Base-by-base conservation (phyloP, 2,797 vertebrate species). In the Hypotaenidia philippensis region DNA sequence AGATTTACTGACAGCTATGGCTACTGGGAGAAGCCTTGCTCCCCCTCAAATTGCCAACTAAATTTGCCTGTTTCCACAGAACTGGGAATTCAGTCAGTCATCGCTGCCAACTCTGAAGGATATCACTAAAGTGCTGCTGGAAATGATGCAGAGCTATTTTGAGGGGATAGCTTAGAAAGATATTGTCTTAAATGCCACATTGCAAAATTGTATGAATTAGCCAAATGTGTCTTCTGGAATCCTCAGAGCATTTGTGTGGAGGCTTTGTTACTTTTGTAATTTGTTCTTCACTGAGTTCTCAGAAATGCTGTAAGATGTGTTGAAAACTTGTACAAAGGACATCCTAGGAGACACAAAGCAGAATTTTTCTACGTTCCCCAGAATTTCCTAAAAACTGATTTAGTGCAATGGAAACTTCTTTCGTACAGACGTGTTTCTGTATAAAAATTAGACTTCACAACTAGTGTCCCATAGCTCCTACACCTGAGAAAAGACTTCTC, bases 71-170 rank as follows among this genome's bases (percentile, higher is more conserved):
- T 34, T 85, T 87, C 45, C 53, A 25, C 0, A 0, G 71, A 81
- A 74, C 21, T 34, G 64, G 61, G 68, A 83, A 75, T 90, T 81
- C 34, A 80, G 1, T 74, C 64, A 70, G 74, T 96, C 71, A 70
- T 78, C 7, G 2, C 77, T 90, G 70, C 64, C 68, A 87, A 3
- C 55, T 93, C 65, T 64, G 82, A 91, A 87, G 78, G 36, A 38
- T 80, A 66, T 60, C 70, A 83, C 60, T 56, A 66, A 89, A 80
- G 31, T 40, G 34, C 47, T 89, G 34, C 59, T 93, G 56, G 75
- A 96, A 96, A 75, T 77, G 22, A 82, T 74, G 68, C n/a, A 71
- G 77, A 80, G 10, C 19, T 93, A 36, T 94, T 95, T 90, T 75
- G 13, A 50, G 36, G 31, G 17, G 26, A 69, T 44, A 82, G 27